phyloP scores from a whole-genome alignment of 2,888 invertebrate species.

The Slavum lentiscoides region DNA sequence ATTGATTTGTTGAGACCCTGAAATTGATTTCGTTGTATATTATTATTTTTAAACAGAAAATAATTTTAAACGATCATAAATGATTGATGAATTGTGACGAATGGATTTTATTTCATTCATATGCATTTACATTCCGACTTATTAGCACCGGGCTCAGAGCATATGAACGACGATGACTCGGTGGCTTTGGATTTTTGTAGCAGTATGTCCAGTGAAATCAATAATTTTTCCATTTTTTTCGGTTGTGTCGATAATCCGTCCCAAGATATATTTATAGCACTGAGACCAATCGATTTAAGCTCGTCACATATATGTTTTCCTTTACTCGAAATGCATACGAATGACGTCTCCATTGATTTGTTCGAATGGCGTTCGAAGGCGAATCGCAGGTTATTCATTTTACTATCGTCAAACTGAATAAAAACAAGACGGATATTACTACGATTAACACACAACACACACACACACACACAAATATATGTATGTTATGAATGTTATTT shows the following conservation, averaged over 20 bases:
- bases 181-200: neutral
- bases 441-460: neutral
- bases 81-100: too few relatives aligned
- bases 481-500: too few relatives aligned
- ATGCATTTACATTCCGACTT: too few relatives aligned
- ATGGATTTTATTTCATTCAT: too few relatives aligned
- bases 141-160: neutral
- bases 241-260: neutral
- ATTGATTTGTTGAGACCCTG: neutral
- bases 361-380: slow-evolving; percentile 1
- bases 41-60: too few relatives aligned
- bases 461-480: too few relatives aligned
- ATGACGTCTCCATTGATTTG: neutral
- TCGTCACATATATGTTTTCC: neutral
- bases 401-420: neutral
- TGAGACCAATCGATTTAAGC: neutral
- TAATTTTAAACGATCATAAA: too few relatives aligned
- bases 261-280: slow-evolving; percentile 9
- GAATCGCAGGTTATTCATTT: slow-evolving; percentile 4
- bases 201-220: neutral
- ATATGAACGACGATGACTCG: slow-evolving; percentile 4
- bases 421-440: neutral
- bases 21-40: neutral
- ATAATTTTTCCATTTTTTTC: neutral
- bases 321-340: slow-evolving; percentile 28